Evolutionary conservation across 2,888 invertebrate species (phyloP), one percentile per base, ranked within the genome.

Genomic region (Elmis aenea): DNA sequence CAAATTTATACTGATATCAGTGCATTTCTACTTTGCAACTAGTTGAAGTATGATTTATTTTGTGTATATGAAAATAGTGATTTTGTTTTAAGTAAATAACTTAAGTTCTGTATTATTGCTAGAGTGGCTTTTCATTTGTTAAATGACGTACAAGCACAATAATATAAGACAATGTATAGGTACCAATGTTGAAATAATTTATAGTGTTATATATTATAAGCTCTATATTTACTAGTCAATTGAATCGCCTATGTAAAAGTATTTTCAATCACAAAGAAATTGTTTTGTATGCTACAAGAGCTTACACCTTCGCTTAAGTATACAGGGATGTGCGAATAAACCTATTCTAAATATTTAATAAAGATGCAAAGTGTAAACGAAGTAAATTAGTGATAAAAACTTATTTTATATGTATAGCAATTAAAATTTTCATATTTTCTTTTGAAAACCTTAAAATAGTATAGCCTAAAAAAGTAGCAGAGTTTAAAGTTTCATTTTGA

Each of bases 161-260:
- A 67, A 67, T 62, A 57, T 55, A 60, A 62, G 67, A 67, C 66
- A 67, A 67, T 67, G 66, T 64, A 61, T 62, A 62, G 59, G 45
- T 59, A 61, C 51, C 59, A 58, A 59, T 55, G 49, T 56, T 55
- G 55, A 51, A 55, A 45, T 52, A 58, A 50, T 43, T 45, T 44
- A 53, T 58, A 57, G 57, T 62, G 55, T 48, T 51, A 57, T 50
- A 52, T 44, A 50, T 46, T 42, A 45, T 39, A 46, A 33, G 34
- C 33, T 46, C 39, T 58, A 58, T 61, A 61, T 61, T 61, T 62
- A 61, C 61, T 64, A 62, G 64, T 64, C 64, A 64, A 64, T 64
- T 64, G 56, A 59, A 57, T 56, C 58, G 54, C 59, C 53, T 61
- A 53, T 51, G 50, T 52, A 51, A 52, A 46, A 36, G 48, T 49